phyloP scores from a whole-genome alignment of 1,140 invertebrate genomes.

The Sitodiplosis mosellana region DNA sequence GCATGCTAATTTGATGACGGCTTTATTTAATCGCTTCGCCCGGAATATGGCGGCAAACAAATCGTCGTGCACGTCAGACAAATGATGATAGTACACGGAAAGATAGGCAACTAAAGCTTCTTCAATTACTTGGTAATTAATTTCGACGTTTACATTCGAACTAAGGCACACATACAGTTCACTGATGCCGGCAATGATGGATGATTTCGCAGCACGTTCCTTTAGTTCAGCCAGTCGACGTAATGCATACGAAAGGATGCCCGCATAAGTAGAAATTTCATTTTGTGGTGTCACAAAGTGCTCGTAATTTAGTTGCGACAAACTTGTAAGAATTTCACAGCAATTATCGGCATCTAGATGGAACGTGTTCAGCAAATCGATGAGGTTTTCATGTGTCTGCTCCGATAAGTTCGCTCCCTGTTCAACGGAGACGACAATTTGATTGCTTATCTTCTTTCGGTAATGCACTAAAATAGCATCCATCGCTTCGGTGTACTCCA shows the following conservation, averaged over 20 bases:
- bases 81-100: conserved; percentile 33
- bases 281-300: not conserved
- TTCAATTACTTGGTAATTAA: conserved; percentile 32
- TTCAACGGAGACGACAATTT: conserved; percentile 1
- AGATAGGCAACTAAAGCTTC: conserved; percentile 32
- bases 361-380: conserved; percentile 13
- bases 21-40: conserved; percentile 27
- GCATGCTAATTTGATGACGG: conserved; percentile 27
- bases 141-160: conserved; percentile 10
- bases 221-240: conserved; percentile 11
- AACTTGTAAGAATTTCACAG: not conserved
- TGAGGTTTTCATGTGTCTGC: conserved; percentile 1
- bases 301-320: not conserved
- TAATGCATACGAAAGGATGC: conserved; percentile 12
- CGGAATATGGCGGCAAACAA: conserved; percentile 28
- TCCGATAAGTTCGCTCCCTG: not conserved
- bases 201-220: conserved; percentile 9
- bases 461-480: conserved; percentile 11
- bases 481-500: conserved; percentile 4
- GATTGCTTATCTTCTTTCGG: conserved; percentile 15
- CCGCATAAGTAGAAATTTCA: conserved; percentile 10
- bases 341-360: conserved; percentile 13
- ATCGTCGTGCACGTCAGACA: conserved; percentile 25
- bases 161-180: conserved; percentile 9
- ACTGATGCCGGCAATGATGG: conserved; percentile 8